Evolutionary conservation across 2,888 invertebrate genomes (phyloP).

Genomic region (Margaritifera margaritifera): DNA sequence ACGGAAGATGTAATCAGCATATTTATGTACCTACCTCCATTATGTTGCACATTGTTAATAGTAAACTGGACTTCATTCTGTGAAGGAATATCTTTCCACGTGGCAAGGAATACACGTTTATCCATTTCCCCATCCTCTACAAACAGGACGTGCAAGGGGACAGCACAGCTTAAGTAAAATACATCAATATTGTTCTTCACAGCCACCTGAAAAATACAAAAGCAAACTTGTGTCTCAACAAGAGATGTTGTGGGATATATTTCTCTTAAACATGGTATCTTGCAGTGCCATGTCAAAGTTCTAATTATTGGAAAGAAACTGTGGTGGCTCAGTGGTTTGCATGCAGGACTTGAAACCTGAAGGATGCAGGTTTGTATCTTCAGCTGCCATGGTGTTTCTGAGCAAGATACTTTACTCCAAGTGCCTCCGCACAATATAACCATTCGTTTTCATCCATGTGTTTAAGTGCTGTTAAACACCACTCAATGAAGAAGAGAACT

Average conservation of each 20-base stretch:
- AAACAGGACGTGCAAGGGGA: conserved; percentile 94
- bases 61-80: conserved; percentile 97
- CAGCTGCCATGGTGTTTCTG: too few relatives aligned
- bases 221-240: conserved; percentile 1
- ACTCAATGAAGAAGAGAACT: too few relatives aligned
- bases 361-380: too few relatives aligned
- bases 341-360: neutral
- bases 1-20: too few relatives aligned
- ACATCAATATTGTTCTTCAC: conserved; percentile 99
- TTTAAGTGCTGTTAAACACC: too few relatives aligned
- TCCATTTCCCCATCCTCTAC: conserved; percentile 98
- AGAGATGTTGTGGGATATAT: neutral
- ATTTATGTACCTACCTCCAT: conserved; percentile 61
- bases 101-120: conserved; percentile 95
- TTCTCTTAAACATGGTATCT: neutral
- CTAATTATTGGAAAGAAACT: too few relatives aligned
- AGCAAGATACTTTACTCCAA: too few relatives aligned
- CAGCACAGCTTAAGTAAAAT: conserved; percentile 95
- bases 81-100: conserved; percentile 99
- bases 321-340: too few relatives aligned
- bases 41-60: conserved; percentile 80
- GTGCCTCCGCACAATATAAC: too few relatives aligned
- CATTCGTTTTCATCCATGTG: too few relatives aligned
- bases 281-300: neutral
- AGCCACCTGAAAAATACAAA: conserved; percentile 82